Base-by-base conservation (phyloP, 2,888 invertebrate species). In the Pyrrhosoma nymphula region DNA sequence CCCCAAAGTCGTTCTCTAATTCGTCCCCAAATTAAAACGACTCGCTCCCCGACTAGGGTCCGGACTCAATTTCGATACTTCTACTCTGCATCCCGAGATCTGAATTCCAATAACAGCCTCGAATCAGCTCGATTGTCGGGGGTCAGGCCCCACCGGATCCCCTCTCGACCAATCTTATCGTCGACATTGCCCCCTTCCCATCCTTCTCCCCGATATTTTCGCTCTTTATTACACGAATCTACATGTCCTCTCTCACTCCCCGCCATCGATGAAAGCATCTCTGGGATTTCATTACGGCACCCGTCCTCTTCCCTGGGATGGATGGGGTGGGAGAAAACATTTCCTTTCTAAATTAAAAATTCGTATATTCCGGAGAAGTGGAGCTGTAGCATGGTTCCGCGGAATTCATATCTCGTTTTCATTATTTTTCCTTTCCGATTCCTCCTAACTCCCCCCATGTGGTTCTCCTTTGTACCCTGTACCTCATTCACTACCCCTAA, bases 391-490 rank as follows among this genome's bases (percentile, higher is more conserved):
- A 69, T 93, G 69, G 93, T 69, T 69, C 75, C 93, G 93, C 69
- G 93, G 69, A 93, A 93, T 93, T 93, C 93, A 93, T 93, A 93
- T 93, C 93, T 93, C 75, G n/a, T 93, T 93, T 93, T 69, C 93
- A 69, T 93, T 69, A 69, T 75, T 89, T 89, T 89, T 93, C 55
- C 75, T 69, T 55, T 55, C 93, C 23, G 60, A 56, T 60, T 60
- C 12, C 91, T 26, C 20, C 39, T 30, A 60, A 0, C 14, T 12
- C 63, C 63, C 63, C 14, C 63, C 75, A 47, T 8, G 47, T 47
- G 47, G 47, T 91, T 4, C 75, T 47, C 39, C 56, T 39, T 20
- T 4, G 12, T 69, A 12, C 93, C n/a, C 47, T n/a, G 12, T 39
- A 60, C 60, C 35, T 35, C 90, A 69, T 18, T 56, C 90, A 26